A percentile compares a stretch with the other conserved stretches of the same genome.
These are phyloP conservation scores for Pristiophorus japonicus DNA, from an alignment of 2,113 vertebrate genomes.

Conservation along the genomic window DNA sequence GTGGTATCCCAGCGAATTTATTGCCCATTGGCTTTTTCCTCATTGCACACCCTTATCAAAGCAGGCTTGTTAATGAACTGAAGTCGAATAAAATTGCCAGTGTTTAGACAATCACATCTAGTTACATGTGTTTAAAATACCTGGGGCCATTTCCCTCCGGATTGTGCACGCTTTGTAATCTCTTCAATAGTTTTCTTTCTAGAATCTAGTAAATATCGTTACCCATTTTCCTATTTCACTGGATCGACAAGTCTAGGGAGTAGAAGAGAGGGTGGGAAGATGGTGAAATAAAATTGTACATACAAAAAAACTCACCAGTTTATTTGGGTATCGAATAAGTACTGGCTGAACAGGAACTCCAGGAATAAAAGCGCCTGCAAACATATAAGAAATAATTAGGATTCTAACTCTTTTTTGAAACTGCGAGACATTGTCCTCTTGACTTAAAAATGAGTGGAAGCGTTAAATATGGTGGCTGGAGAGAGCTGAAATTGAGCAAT, in stretches of 20 bases:
- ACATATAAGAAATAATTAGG: constrained; percentile 39
- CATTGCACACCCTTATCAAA: not conserved
- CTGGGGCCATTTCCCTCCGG: constrained; percentile 86
- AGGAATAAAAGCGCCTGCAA: constrained; percentile 84
- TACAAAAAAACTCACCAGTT: constrained; percentile 61
- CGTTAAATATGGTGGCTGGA: not conserved
- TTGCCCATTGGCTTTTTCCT: not conserved
- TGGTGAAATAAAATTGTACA: not conserved
- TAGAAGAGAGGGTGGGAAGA: not conserved
- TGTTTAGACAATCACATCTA: not conserved
- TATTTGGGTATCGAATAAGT: constrained; percentile 85
- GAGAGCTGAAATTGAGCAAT: not conserved
- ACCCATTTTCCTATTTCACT: not conserved
- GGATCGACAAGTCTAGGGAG: not conserved
- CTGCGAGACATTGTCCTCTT: not conserved
- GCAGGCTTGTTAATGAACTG: not conserved
- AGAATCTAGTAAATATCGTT: constrained; percentile 58
- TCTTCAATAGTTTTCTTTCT: constrained; percentile 82
- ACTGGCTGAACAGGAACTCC: constrained; percentile 84
- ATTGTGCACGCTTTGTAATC: constrained; percentile 74
- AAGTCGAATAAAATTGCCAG: not conserved
- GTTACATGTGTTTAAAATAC: constrained; percentile 49
- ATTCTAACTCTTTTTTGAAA: not conserved
- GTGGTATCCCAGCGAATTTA: no score
- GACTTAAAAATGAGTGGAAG: not conserved